These are phyloP conservation scores for Phrynocephalus guinanensis DNA, from an alignment of 2,797 vertebrate species.

Conservation along the genomic window DNA sequence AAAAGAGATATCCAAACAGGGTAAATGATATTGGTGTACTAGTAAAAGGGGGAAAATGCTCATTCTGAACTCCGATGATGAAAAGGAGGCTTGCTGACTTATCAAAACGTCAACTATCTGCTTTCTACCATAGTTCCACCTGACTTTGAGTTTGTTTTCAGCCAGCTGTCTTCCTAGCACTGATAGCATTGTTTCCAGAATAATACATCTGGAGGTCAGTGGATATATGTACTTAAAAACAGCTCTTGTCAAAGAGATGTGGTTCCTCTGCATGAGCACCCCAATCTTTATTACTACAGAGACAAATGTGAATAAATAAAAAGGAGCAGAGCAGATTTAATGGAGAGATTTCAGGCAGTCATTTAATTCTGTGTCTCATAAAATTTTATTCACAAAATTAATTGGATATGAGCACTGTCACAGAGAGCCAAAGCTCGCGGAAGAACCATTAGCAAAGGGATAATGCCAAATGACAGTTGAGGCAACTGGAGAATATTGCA, in stretches of 20 bases:
- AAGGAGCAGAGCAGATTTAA: constrained; percentile 15
- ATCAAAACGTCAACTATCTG: background rate
- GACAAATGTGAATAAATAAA: constrained; percentile 22
- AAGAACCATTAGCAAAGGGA: constrained; percentile 25
- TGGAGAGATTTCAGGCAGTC: constrained; percentile 10
- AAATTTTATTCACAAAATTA: constrained; percentile 32
- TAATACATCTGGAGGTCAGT: background rate
- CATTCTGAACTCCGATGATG: no score
- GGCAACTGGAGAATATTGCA: background rate
- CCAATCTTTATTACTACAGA: constrained; percentile 35
- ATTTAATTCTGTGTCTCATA: constrained; percentile 9
- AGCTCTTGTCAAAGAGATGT: background rate
- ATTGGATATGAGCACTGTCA: constrained; percentile 22
- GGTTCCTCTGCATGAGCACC: background rate
- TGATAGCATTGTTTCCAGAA: background rate
- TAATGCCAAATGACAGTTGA: background rate
- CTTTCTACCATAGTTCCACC: background rate
- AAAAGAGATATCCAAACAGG: no score
- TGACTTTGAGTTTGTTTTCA: background rate
- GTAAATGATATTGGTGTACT: no score
- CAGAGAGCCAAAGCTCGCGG: constrained; percentile 12
- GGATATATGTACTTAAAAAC: background rate
- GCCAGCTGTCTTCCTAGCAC: background rate
- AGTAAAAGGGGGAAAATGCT: no score
- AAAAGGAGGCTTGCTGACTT: background rate